These are phyloP conservation scores for Darevskia nairensis DNA, from an alignment of 2,797 vertebrate genomes.

Conservation along the genomic window DNA sequence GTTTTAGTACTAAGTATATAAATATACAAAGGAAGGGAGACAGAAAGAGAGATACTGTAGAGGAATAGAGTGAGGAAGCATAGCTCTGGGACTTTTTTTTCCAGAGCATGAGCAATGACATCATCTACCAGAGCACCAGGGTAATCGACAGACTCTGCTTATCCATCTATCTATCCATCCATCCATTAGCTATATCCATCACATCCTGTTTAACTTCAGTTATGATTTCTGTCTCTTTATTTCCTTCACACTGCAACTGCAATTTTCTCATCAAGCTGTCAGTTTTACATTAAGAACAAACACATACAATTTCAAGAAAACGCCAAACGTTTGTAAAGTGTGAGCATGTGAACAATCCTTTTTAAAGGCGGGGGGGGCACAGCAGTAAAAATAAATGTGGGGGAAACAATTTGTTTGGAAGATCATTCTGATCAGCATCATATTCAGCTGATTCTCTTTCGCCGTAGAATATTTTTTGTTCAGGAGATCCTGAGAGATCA, in stretches of 20 bases:
- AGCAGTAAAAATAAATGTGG: neutral
- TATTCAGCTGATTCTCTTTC: neutral
- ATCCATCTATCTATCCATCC: too few species aligned
- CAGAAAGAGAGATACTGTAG: too few species aligned
- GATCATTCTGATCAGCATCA: neutral
- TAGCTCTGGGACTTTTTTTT: too few species aligned
- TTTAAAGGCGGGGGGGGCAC: neutral
- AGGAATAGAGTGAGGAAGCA: too few species aligned
- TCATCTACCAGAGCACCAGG: too few species aligned
- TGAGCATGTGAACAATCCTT: neutral
- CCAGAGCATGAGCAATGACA: too few species aligned
- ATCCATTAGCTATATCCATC: too few species aligned
- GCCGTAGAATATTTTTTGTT: neutral
- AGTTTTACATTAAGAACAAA: neutral
- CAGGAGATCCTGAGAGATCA: neutral
- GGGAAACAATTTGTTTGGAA: neutral
- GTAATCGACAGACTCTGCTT: too few species aligned
- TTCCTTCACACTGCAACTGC: neutral
- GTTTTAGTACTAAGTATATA: neutral
- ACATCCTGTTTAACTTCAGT: neutral
- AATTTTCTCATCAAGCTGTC: neutral
- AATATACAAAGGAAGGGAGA: too few species aligned
- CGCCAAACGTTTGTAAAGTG: neutral
- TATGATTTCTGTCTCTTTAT: neutral
- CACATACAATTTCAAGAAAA: neutral